Base-by-base conservation (phyloP, 2,888 invertebrate genomes). In the Zeuzera pyrina region DNA sequence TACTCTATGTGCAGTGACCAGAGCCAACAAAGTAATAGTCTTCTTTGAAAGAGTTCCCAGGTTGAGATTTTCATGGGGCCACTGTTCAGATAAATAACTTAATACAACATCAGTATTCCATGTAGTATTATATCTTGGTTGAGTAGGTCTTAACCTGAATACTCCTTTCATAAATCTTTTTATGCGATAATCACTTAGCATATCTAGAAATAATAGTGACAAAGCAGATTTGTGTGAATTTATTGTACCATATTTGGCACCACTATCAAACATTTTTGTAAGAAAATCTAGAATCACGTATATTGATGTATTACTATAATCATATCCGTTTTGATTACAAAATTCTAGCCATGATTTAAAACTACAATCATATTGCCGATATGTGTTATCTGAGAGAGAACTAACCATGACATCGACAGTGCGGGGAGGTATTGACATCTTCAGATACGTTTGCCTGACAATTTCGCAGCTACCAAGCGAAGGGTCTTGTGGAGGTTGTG, bases 321-420 rank as follows among this genome's bases (percentile, higher is more conserved):
- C n/a, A n/a, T n/a, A n/a, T n/a, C n/a, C n/a, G n/a, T n/a, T n/a
- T n/a, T n/a, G n/a, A n/a, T n/a, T n/a, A n/a, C n/a, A n/a, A n/a
- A n/a, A n/a, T n/a, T n/a, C n/a, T n/a, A n/a, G n/a, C n/a, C n/a
- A n/a, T n/a, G n/a, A n/a, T n/a, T n/a, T n/a, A n/a, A n/a, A n/a
- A 11, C 34, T 29, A 12, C 31, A 12, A 21, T 37, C 23, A 14
- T 38, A 38, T 28, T 37, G 37, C n/a, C 29, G 31, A 13, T 37
- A 37, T 16, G 34, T 37, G 1, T 6, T 8, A 22, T 34, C 25
- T 3, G 27, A n/a, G n/a, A 38, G 11, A 1, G 34, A 34, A 8
- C 27, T 2, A 14, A 38, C 11, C 16, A 38, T 38, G 2, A 38
- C 35, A n/a, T 38, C 30, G 4, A 35, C 21, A 7, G 34, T 30